Base-by-base conservation (phyloP, 2,888 invertebrate genomes). In the Nephrotoma flavescens region DNA sequence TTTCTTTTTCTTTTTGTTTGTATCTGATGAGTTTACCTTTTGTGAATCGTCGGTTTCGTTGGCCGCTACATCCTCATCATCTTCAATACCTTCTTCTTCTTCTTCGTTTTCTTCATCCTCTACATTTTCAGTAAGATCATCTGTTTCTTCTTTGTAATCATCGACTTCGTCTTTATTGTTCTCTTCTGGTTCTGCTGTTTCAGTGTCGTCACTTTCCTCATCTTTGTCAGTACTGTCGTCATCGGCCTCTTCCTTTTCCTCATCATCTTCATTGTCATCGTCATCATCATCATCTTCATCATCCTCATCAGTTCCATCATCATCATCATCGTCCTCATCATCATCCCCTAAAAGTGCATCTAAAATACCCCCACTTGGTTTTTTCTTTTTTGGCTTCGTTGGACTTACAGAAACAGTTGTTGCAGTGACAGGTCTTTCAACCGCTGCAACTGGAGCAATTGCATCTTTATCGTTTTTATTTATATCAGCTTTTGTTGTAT, bases 361-460 rank as follows among this genome's bases (percentile, higher is more conserved):
- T 2, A 86, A 86, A 15, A 86, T 47, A 41, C 86, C 86, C 4
- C 31, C 52, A 11, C 19, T 41, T 12, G 41, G 41, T 44, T 85
- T 44, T 5, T 42, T 85, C 15, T 85, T 85, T 85, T 85, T 85
- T 19, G 42, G 15, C 87, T 88, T 89, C 87, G 83, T 87, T 12
- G 87, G 87, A 31, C 86, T 9, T 6, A 45, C 11, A 45, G 71
- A 86, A 41, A 87, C 71, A 47, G 88, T 86, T 83, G 87, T 88
- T 31, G 86, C 83, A 44, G 86, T 89, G 7, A 90, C 89, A 88
- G 91, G 89, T 86, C 90, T 88, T 90, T 41, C 52, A 89, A 87
- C 11, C 88, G 89, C 86, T 89, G 19, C 87, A 88, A 88, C 89
- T 89, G 47, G 11, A 42, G 4, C 41, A 47, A 71, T 86, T 83